Conservation (phyloP, 37 sponge, comb jelly and placozoan genomes). For the Spongia lamella region DNA sequence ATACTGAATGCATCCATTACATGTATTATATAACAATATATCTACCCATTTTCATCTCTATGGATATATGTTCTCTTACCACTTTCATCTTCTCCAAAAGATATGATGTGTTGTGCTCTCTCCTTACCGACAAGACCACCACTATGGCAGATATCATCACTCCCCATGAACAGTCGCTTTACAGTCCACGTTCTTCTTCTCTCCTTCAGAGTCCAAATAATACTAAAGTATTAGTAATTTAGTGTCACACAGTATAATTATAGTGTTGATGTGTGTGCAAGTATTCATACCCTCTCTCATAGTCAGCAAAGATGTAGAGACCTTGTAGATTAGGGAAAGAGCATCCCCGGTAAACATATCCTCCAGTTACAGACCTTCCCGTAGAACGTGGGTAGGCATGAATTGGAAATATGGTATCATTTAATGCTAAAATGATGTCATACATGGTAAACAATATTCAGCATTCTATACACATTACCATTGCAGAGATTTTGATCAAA, state of each 20-base stretch:
- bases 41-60: too few species aligned
- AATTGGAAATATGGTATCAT: constrained; percentile 39
- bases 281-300: constrained; percentile 45
- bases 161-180: constrained; percentile 55
- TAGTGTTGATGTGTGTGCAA: too few species aligned
- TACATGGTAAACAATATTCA: too few species aligned
- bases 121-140: constrained; percentile 46
- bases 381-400: constrained; percentile 43
- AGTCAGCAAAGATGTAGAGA: constrained; percentile 78
- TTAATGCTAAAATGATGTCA: background rate
- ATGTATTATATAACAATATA: too few species aligned
- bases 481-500: too few species aligned
- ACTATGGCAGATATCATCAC: constrained; percentile 32
- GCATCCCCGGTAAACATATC: constrained; percentile 81
- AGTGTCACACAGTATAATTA: too few species aligned
- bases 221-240: too few species aligned
- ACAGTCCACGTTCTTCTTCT: constrained; percentile 31
- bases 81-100: constrained; percentile 76
- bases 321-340: constrained; percentile 69
- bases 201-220: background rate
- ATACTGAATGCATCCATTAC: too few species aligned
- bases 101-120: constrained; percentile 35
- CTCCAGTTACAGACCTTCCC: constrained; percentile 80
- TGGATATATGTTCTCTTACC: too few species aligned
- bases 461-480: too few species aligned